These are phyloP conservation scores for Heliangelus exortis DNA, from an alignment of 2,797 vertebrate genomes.

Conservation along the genomic window DNA sequence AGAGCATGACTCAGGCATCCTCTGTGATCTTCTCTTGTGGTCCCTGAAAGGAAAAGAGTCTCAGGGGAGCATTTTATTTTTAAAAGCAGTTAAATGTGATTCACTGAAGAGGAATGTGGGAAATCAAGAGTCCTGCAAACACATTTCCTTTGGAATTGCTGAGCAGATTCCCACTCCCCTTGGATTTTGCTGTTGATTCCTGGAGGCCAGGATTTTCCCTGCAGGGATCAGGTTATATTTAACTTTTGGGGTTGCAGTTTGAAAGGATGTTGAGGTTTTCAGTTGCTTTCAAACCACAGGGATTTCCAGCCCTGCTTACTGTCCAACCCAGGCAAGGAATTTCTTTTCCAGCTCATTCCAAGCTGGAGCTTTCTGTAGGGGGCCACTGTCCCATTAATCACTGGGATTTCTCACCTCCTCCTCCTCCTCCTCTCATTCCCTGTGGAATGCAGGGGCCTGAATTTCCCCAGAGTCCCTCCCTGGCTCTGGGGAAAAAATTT, in stretches of 20 bases:
- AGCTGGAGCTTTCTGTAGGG: not conserved
- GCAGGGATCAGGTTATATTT: not conserved
- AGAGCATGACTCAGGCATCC: not conserved
- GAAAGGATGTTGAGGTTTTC: not conserved
- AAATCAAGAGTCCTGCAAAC: not conserved
- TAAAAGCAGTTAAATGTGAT: not conserved
- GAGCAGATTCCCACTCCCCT: not conserved
- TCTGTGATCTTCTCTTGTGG: not conserved
- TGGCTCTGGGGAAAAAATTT: too few relatives aligned
- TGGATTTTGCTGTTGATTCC: not conserved
- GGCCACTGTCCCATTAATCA: fast-evolving
- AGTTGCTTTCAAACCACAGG: not conserved
- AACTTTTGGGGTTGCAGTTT: fast-evolving
- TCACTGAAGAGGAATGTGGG: not conserved
- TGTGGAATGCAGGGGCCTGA: not conserved
- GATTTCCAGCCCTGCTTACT: not conserved
- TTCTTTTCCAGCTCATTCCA: not conserved
- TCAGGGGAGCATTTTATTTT: not conserved
- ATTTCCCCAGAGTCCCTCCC: not conserved
- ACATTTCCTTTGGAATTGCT: not conserved
- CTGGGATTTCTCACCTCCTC: not conserved
- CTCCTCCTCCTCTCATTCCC: too few relatives aligned
- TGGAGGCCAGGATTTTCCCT: not conserved
- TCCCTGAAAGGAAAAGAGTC: conserved; percentile 42
- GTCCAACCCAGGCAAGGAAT: not conserved